phyloP scores from a whole-genome alignment of 2,888 invertebrate species.

The Papilio gigon region DNA sequence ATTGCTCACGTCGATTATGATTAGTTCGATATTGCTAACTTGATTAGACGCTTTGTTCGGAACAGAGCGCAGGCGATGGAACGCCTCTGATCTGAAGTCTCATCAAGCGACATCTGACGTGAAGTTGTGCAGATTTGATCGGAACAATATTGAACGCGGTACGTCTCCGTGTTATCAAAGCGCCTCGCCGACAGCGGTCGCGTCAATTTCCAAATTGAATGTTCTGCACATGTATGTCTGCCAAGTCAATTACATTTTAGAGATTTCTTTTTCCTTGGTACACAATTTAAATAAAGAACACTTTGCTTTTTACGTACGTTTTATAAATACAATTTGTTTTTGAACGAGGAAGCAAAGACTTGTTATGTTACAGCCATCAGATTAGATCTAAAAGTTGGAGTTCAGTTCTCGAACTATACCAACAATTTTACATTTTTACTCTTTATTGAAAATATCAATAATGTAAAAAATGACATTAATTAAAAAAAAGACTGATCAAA shows the following conservation, averaged over 20 bases:
- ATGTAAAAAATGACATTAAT: not conserved
- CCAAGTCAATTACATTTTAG: conserved; percentile 13
- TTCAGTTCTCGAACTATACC: no score
- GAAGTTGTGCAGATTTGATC: conserved; percentile 32
- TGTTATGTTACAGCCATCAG: no score
- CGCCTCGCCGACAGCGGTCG: conserved; percentile 8
- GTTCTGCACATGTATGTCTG: conserved; percentile 14
- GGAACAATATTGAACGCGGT: conserved; percentile 30
- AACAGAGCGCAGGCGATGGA: conserved; percentile 18
- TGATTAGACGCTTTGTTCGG: conserved; percentile 11
- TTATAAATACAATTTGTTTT: no score
- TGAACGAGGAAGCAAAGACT: no score
- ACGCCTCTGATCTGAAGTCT: conserved; percentile 25
- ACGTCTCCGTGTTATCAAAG: conserved; percentile 22
- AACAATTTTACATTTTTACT: no score
- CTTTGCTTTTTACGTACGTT: not conserved
- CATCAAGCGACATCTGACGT: conserved; percentile 28
- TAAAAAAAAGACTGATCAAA: not conserved
- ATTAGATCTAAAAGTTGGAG: no score
- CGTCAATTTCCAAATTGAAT: conserved; percentile 18
- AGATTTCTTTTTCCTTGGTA: conserved; percentile 8
- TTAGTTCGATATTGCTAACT: conserved; percentile 33
- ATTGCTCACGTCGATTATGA: conserved; percentile 14
- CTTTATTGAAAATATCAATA: not conserved
- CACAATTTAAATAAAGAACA: not conserved